Evolutionary conservation across 2,888 invertebrate genomes (phyloP).

Genomic region (Charanyca ferruginea): DNA sequence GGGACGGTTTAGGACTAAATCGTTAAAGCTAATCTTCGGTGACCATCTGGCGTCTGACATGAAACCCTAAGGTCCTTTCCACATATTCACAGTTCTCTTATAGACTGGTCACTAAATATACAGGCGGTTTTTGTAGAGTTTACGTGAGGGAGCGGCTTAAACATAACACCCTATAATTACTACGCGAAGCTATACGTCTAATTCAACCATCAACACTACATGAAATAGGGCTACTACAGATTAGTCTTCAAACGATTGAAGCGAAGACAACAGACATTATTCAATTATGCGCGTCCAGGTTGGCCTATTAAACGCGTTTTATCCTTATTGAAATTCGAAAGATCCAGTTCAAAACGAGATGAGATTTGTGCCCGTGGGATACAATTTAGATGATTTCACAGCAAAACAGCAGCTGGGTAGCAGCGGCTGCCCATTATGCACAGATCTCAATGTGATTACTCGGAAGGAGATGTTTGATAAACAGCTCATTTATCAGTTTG

Average conservation of each 20-base stretch:
- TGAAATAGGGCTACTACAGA: slow-evolving; percentile 30
- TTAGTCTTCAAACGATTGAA: slow-evolving; percentile 48
- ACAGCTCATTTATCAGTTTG: slow-evolving; percentile 86
- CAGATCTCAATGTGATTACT: slow-evolving; percentile 82
- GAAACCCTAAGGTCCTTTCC: slow-evolving; percentile 56
- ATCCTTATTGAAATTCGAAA: slow-evolving; percentile 81
- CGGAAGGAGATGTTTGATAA: slow-evolving; percentile 87
- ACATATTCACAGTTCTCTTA: slow-evolving; percentile 40
- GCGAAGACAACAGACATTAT: slow-evolving; percentile 55
- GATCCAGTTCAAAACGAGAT: slow-evolving; percentile 79
- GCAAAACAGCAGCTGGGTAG: slow-evolving; percentile 84
- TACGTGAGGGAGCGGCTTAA: too few species aligned
- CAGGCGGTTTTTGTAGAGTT: background rate
- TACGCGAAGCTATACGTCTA: slow-evolving; percentile 11
- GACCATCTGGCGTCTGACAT: slow-evolving; percentile 46
- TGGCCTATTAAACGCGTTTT: slow-evolving; percentile 71
- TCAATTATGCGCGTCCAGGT: slow-evolving; percentile 61
- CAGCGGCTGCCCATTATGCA: slow-evolving; percentile 77
- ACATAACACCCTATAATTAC: slow-evolving; percentile 22
- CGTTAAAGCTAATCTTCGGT: slow-evolving; percentile 52
- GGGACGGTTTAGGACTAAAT: slow-evolving; percentile 45
- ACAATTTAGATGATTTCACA: slow-evolving; percentile 83
- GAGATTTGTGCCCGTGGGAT: slow-evolving; percentile 83
- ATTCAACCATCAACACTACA: slow-evolving; percentile 42
- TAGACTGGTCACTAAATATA: slow-evolving; percentile 16